These are phyloP conservation scores for Nylanderia fulva DNA, from an alignment of 1,140 invertebrate species.

Conservation along the genomic window DNA sequence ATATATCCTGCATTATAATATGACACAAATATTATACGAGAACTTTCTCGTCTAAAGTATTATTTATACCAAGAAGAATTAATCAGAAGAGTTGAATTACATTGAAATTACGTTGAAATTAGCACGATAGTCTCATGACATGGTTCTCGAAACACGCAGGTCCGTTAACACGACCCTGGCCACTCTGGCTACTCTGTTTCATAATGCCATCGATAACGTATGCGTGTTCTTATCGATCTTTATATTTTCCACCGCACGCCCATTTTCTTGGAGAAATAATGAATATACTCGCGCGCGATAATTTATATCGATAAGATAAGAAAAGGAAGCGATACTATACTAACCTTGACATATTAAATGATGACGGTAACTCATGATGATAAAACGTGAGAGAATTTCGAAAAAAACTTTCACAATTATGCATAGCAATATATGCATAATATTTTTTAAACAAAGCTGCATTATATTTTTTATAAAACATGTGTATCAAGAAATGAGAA, in stretches of 20 bases:
- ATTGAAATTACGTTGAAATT: neutral
- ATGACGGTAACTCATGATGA: neutral
- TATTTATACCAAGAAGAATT: neutral
- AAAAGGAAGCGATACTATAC: constrained; percentile 2
- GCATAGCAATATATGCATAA: too few relatives aligned
- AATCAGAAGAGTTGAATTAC: constrained; percentile 2
- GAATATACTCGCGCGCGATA: constrained; percentile 18
- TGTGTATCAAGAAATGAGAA: neutral
- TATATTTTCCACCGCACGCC: constrained; percentile 2
- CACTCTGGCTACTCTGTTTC: constrained; percentile 24
- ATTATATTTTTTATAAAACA: neutral
- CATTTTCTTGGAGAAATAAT: constrained; percentile 57
- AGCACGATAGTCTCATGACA: constrained; percentile 12
- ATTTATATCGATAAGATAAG: constrained; percentile 42
- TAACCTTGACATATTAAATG: constrained; percentile 35
- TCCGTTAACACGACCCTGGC: constrained; percentile 46
- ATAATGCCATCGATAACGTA: constrained; percentile 37
- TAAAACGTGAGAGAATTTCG: neutral
- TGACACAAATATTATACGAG: neutral
- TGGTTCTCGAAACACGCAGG: constrained; percentile 26
- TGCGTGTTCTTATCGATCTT: constrained; percentile 37
- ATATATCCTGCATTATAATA: neutral
- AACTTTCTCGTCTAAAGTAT: neutral
- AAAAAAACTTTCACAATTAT: neutral
- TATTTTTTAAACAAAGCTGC: constrained; percentile 3